A percentile compares a stretch with the other conserved stretches of the same genome.
Evolutionary conservation across 2,113 vertebrate species (phyloP).

Genomic region (Gorilla gorilla): DNA sequence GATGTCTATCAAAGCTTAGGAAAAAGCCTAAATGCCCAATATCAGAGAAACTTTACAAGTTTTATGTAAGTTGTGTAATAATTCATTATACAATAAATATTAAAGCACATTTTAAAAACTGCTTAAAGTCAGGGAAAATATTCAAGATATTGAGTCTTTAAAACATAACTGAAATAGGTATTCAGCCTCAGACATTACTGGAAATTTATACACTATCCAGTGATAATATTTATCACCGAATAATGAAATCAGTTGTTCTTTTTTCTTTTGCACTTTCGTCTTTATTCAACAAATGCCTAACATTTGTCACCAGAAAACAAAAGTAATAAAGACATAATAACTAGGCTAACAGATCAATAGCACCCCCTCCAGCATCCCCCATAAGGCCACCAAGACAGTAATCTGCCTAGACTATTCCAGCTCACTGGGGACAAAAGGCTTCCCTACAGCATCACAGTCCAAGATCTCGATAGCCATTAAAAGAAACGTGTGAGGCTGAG

Average conservation of each 20-base stretch:
- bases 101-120: not conserved
- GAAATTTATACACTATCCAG: not conserved
- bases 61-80: not conserved
- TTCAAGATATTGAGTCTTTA: not conserved
- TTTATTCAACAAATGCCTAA: constrained; percentile 12
- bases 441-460: not conserved
- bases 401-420: not conserved
- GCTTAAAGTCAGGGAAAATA: constrained; percentile 31
- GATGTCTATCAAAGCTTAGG: not conserved
- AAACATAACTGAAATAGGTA: not conserved
- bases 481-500: not conserved
- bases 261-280: not conserved
- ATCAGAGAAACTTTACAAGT: not conserved
- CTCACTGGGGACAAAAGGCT: not conserved
- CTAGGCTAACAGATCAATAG: not conserved
- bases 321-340: constrained; percentile 12
- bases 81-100: not conserved
- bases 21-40: not conserved
- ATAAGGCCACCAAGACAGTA: not conserved
- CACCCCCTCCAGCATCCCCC: not conserved
- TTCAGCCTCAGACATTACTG: not conserved
- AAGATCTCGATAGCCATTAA: not conserved
- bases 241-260: not conserved
- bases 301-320: constrained; percentile 31
- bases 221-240: not conserved